Conservation (phyloP, 2,113 vertebrate genomes). For the Limanda limanda region DNA sequence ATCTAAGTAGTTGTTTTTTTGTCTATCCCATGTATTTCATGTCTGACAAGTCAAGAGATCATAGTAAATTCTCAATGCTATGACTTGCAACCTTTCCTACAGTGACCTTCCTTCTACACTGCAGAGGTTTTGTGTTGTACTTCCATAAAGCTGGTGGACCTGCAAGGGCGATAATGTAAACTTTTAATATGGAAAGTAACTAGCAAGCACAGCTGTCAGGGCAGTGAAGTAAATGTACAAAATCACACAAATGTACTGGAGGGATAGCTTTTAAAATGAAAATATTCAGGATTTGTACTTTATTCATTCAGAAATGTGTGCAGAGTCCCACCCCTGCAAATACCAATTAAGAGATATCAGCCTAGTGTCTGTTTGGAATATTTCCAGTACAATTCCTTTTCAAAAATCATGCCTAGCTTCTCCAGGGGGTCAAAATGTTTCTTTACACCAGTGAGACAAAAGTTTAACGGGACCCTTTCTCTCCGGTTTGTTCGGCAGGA, state of each 20-base stretch:
- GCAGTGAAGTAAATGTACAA: not conserved
- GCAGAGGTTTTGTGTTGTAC: no score
- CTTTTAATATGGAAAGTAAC: not conserved
- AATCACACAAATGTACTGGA: not conserved
- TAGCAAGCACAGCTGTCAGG: not conserved
- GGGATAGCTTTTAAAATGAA: not conserved
- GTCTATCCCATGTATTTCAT: no score
- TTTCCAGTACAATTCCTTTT: not conserved
- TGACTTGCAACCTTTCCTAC: not conserved
- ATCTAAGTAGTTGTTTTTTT: not conserved
- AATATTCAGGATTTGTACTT: no score
- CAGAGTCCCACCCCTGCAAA: not conserved
- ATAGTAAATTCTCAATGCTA: no score
- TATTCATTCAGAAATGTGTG: not conserved
- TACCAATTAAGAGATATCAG: not conserved
- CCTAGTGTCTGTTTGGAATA: not conserved
- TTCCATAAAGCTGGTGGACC: not conserved
- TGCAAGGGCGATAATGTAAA: not conserved
- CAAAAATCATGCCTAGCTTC: not conserved
- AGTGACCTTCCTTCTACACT: not conserved
- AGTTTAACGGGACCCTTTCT: not conserved
- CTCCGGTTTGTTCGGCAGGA: constrained; percentile 72
- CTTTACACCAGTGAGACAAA: constrained; percentile 10
- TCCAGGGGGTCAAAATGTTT: constrained; percentile 4
- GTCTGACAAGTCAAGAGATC: no score